Evolutionary conservation across 1,140 invertebrate genomes (phyloP).

Genomic region (Aradophagus sp.): DNA sequence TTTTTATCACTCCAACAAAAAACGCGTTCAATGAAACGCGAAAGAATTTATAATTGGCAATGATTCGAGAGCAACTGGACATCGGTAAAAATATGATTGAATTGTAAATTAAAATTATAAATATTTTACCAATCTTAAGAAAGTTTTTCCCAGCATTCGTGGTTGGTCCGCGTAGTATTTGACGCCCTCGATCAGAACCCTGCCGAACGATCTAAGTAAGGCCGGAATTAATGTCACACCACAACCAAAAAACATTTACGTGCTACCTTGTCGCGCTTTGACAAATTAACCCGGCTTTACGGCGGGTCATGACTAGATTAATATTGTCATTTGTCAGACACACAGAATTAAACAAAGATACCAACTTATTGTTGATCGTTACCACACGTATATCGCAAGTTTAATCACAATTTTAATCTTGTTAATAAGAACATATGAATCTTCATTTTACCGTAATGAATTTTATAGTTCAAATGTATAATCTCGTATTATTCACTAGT

Average conservation of each 20-base stretch:
- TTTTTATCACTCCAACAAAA: too few species aligned
- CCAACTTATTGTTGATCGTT: slow-evolving; percentile 4
- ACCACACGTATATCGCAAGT: slow-evolving; percentile 2
- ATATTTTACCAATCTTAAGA: slow-evolving; percentile 83
- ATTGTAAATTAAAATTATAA: not conserved
- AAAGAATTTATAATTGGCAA: not conserved
- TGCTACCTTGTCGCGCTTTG: slow-evolving; percentile 31
- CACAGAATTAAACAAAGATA: slow-evolving; percentile 40
- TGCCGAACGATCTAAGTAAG: slow-evolving; percentile 78
- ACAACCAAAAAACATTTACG: slow-evolving; percentile 63
- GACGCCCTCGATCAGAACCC: slow-evolving; percentile 93
- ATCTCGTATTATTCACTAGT: too few species aligned
- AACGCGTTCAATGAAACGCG: too few species aligned
- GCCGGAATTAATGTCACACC: slow-evolving; percentile 73
- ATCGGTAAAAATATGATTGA: slow-evolving; percentile 22
- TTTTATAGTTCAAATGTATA: too few species aligned
- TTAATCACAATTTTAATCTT: slow-evolving; percentile 1
- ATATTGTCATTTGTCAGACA: slow-evolving; percentile 32
- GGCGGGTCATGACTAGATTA: slow-evolving; percentile 18
- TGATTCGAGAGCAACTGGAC: too few species aligned
- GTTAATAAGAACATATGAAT: slow-evolving; percentile 13
- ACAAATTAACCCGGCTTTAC: slow-evolving; percentile 36
- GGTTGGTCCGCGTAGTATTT: slow-evolving; percentile 94
- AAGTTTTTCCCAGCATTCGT: slow-evolving; percentile 88
- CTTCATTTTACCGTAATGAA: slow-evolving; percentile 4